Base-by-base conservation (phyloP, 2,113 vertebrate genomes). In the Ochotona princeps region DNA sequence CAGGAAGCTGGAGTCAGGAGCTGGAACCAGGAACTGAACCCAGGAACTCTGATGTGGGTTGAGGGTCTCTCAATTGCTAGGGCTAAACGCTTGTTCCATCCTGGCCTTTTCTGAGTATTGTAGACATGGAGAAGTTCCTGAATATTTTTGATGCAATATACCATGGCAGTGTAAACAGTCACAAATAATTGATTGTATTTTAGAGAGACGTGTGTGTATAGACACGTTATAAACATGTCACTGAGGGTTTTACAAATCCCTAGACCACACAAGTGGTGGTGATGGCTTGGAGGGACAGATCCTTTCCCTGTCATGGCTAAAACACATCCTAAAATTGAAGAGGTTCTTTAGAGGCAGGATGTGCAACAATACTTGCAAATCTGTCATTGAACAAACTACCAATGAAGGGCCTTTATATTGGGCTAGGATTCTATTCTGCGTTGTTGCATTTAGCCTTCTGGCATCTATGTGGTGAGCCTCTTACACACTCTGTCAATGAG, bases 241-340 rank as follows among this genome's bases (percentile, higher is more conserved):
- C n/a, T n/a, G 13, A 65, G 25, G 57, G 26, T 65, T 92, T 66
- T 76, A 80, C 69, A 93, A 90, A 83, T 69, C 35, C 38, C 60
- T 88, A 63, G 74, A 26, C 67, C 8, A 83, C 14, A 23, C 5
- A 0, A 11, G 35, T 79, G 70, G 28, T 60, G 26, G 81, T 73
- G 35, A 49, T 57, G 69, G 35, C 14, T 44, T 80, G 63, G 79
- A 87, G 28, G 60, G 78, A 91, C 65, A 73, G 80, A 35, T 74
- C 63, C 67, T 83, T 93, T 72, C 73, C 78, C 80, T 81, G 51
- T 90, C 61, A 93, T 92, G 89, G 93, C 49, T 89, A 89, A 96
- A 69, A 82, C 80, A 94, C 70, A 63, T 79, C 28, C 49, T 93
- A 84, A 90, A 93, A 74, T 65, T 65, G 83, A 79, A 70, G 81